Conservation (phyloP, 2,888 invertebrate genomes). For the Neoaliturus tenellus region DNA sequence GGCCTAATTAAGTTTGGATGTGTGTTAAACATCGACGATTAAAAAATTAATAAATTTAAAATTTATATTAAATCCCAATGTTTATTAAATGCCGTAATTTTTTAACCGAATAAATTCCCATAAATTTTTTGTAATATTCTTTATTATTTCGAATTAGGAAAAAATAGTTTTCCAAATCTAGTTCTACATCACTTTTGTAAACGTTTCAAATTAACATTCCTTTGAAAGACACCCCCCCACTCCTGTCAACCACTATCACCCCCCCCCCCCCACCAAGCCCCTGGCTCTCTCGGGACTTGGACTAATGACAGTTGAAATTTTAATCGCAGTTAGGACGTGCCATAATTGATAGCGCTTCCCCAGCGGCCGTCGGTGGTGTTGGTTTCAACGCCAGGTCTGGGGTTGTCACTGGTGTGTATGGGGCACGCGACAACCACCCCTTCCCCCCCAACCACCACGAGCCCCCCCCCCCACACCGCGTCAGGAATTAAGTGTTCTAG, state of each 20-base stretch:
- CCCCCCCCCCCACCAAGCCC: neutral
- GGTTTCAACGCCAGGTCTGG: slow-evolving; percentile 56
- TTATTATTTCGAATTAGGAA: too few species aligned
- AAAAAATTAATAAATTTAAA: too few species aligned
- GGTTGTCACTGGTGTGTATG: slow-evolving; percentile 27
- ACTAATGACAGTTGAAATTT: slow-evolving; percentile 60
- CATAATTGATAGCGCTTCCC: slow-evolving; percentile 60
- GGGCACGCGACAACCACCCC: slow-evolving; percentile 9
- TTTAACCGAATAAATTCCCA: too few species aligned
- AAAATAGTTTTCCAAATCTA: too few species aligned
- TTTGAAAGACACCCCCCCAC: neutral
- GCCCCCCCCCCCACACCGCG: slow-evolving; percentile 3
- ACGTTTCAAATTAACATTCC: too few species aligned
- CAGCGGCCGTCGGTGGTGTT: slow-evolving; percentile 48
- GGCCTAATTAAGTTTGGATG: too few species aligned
- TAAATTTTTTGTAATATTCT: too few species aligned
- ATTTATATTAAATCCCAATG: too few species aligned
- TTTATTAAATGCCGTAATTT: too few species aligned
- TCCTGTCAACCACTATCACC: neutral
- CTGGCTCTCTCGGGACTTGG: slow-evolving; percentile 41
- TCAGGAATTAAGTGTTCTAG: slow-evolving; percentile 1
- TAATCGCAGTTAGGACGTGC: slow-evolving; percentile 58
- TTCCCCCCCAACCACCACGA: neutral
- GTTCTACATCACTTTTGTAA: too few species aligned
- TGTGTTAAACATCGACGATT: too few species aligned